phyloP scores from a whole-genome alignment of 2,113 vertebrate genomes.

The Rhinogobius similis region DNA sequence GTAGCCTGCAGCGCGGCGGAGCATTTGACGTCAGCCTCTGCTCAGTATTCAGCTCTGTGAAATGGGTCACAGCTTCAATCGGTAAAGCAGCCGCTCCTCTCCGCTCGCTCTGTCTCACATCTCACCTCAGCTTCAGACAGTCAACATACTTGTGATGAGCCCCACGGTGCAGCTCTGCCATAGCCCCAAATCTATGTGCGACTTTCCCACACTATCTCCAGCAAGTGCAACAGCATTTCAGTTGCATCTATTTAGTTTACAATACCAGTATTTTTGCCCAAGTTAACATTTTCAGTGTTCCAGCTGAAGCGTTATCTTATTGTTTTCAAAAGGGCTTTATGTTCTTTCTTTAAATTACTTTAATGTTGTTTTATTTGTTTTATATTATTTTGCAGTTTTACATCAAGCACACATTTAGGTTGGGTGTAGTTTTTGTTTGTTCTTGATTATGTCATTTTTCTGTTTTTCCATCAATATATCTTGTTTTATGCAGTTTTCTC shows the following conservation, averaged over 20 bases:
- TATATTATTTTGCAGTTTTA: not conserved
- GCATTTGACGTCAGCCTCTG: conserved; percentile 70
- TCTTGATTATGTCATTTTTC: conserved; percentile 49
- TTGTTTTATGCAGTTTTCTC: conserved; percentile 51
- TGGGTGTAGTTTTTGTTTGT: not conserved
- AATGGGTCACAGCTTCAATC: conserved; percentile 73
- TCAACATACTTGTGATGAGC: conserved; percentile 46
- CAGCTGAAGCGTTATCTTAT: not conserved
- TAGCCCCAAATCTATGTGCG: conserved; percentile 30
- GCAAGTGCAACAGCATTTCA: not conserved
- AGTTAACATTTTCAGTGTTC: not conserved
- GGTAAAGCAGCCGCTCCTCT: conserved; percentile 50
- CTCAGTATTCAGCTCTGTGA: conserved; percentile 74
- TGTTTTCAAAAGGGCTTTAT: not conserved
- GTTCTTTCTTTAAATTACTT: not conserved
- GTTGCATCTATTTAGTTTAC: too few relatives aligned
- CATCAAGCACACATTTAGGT: not conserved
- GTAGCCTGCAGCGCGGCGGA: conserved; percentile 59
- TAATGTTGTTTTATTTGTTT: not conserved
- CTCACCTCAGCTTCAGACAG: conserved; percentile 51
- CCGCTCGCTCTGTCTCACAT: conserved; percentile 35
- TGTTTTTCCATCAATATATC: conserved; percentile 41
- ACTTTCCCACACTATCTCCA: not conserved
- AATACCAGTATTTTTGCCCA: too few relatives aligned
- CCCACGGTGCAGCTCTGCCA: conserved; percentile 13